These are phyloP conservation scores for Coilia nasus DNA, from an alignment of 2,797 vertebrate species.

Conservation along the genomic window DNA sequence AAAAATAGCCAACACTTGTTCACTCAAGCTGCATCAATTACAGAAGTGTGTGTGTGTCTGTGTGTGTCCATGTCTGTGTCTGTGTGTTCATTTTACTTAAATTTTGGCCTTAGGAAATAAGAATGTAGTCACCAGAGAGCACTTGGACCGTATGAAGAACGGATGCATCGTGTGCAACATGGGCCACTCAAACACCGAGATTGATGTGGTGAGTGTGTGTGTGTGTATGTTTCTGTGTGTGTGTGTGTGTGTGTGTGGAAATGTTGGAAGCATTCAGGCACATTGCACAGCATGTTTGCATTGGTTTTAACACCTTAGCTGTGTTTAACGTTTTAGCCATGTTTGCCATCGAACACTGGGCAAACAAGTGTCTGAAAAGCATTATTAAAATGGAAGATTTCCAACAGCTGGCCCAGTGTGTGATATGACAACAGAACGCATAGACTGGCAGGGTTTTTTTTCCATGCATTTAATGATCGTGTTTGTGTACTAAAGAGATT, in stretches of 20 bases:
- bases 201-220: constrained; percentile 88
- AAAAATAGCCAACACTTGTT: too few species aligned
- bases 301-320: constrained; percentile 4
- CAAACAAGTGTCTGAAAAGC: constrained; percentile 12
- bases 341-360: not conserved
- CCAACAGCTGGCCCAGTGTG: constrained; percentile 20
- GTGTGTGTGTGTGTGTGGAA: not conserved
- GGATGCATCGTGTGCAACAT: constrained; percentile 98
- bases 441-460: not conserved
- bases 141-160: constrained; percentile 96
- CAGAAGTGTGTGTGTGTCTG: too few species aligned
- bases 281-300: not conserved
- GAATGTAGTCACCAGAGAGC: constrained; percentile 95
- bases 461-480: not conserved
- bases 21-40: too few species aligned
- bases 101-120: constrained; percentile 81
- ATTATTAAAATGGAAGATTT: not conserved
- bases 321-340: not conserved
- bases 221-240: constrained; percentile 33
- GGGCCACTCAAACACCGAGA: constrained; percentile 98
- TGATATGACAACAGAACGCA: not conserved
- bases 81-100: too few species aligned
- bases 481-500: not conserved
- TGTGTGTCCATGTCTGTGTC: too few species aligned
- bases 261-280: not conserved